phyloP scores from a whole-genome alignment of 2,797 vertebrate genomes.

The Perodicticus potto region DNA sequence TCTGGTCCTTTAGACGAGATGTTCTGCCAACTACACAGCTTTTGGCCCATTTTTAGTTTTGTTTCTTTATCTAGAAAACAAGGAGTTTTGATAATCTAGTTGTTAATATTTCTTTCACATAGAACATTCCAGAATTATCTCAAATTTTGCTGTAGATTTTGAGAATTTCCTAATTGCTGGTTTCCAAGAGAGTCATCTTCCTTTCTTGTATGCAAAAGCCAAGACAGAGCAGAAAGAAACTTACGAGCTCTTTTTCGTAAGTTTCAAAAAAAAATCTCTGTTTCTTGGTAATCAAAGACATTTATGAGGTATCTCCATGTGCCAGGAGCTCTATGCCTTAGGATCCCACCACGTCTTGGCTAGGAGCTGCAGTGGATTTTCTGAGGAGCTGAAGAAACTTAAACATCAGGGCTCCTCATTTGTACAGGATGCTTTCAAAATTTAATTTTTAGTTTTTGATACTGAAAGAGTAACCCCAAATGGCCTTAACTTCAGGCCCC shows the following conservation, averaged over 20 bases:
- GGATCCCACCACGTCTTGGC: not conserved
- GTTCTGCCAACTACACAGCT: not conserved
- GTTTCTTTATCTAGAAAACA: not conserved
- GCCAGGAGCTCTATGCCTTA: not conserved
- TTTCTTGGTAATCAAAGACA: not conserved
- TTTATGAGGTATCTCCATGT: not conserved
- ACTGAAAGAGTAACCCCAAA: not conserved
- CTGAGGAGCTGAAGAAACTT: not conserved
- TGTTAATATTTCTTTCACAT: not conserved
- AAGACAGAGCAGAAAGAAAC: not conserved
- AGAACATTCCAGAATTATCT: constrained; percentile 21
- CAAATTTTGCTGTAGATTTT: not conserved
- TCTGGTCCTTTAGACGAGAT: not conserved
- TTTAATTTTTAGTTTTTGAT: constrained; percentile 19
- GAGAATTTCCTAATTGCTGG: constrained; percentile 21
- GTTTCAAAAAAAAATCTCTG: not conserved
- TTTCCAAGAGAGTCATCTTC: constrained; percentile 7
- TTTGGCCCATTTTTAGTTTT: not conserved
- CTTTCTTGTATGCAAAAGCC: not conserved
- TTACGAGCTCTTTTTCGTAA: no score
- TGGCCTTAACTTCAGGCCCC: not conserved
- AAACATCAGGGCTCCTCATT: not conserved
- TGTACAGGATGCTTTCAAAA: not conserved
- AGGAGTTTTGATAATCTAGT: not conserved
- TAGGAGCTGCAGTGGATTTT: not conserved